Evolutionary conservation across 2,113 vertebrate genomes (phyloP), one percentile per base, ranked within the genome.

Genomic region (Sterna hirundo): DNA sequence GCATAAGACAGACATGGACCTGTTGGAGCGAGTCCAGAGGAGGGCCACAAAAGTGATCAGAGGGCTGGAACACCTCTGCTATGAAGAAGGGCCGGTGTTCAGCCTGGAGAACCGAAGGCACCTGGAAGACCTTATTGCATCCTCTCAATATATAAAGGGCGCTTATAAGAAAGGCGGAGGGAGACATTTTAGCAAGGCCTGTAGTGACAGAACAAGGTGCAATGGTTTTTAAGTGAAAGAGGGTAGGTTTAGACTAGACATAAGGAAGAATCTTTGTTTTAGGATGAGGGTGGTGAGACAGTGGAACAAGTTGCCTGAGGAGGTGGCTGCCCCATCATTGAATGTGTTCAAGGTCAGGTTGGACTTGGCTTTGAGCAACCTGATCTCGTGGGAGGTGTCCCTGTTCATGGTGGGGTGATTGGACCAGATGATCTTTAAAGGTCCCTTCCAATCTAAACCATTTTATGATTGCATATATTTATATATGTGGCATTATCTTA

Each of bases 291-390:
- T 38, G 6, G 26, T 32, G 42, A 26, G 16, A 20, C 42, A 32
- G 21, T 26, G n/a, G n/a, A 20, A 70, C n/a, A 40, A 7, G 42
- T 40, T 5, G 5, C 21, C 21, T 13, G 19, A 21, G 12, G 16
- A 70, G 27, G 27, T 21, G 10, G 16, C 14, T 58, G 17, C 22
- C 8, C n/a, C 27, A 16, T 49, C 16, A 15, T 3, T 58, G 21
- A n/a, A 69, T 32, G 9, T 30, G 32, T 44, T 72, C 57, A 30
- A 29, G 36, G 30, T 6, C 19, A 46, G 46, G 18, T 0, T 89
- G 58, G 70, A 72, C 0, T 0, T 16, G 14, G 10, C 19, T 77
- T 38, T 13, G n/a, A 64, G 9, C 36, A 38, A 0, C 30, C 13
- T 49, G 44, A 7, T 14, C 0, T 1, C 2, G 55, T 29, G 29